Evolutionary conservation across 2,888 invertebrate genomes (phyloP).

Genomic region (Diaperis boleti): DNA sequence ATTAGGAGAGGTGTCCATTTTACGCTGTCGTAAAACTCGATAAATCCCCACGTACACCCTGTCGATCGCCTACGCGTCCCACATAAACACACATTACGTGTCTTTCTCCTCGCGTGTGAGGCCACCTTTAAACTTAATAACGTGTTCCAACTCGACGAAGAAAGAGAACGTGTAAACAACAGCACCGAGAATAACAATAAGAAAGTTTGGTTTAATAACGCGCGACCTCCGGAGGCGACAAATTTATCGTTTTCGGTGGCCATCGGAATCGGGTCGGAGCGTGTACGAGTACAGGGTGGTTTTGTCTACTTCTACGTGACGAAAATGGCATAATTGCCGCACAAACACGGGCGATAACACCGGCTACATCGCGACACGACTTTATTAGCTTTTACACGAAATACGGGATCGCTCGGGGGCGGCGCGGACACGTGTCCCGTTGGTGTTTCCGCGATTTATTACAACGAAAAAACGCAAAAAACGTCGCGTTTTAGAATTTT

Average conservation of each 20-base stretch:
- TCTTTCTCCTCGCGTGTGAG: constrained; percentile 31
- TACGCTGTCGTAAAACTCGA: constrained; percentile 28
- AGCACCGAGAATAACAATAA: constrained; percentile 9
- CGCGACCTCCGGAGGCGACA: constrained; percentile 10
- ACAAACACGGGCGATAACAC: background rate
- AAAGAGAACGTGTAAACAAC: constrained; percentile 12
- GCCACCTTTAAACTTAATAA: constrained; percentile 31
- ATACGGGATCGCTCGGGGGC: constrained; percentile 2
- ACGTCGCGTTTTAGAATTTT: no score
- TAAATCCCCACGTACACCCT: constrained; percentile 29
- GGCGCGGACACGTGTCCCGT: background rate
- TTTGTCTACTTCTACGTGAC: background rate
- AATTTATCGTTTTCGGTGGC: constrained; percentile 13
- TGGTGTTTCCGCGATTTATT: no score
- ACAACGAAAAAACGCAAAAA: no score
- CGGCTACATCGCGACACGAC: background rate
- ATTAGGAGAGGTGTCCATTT: constrained; percentile 32
- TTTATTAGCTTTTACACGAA: constrained; percentile 1
- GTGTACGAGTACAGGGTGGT: background rate
- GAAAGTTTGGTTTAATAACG: constrained; percentile 18
- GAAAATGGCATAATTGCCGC: background rate
- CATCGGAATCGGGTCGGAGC: constrained; percentile 13
- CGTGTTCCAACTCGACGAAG: constrained; percentile 12
- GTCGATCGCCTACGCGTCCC: constrained; percentile 28
- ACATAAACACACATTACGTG: constrained; percentile 37